A percentile compares a stretch with the other conserved stretches of the same genome.
These are phyloP conservation scores for Melanotaenia boesemani DNA, from an alignment of 2,797 vertebrate genomes.

Conservation along the genomic window DNA sequence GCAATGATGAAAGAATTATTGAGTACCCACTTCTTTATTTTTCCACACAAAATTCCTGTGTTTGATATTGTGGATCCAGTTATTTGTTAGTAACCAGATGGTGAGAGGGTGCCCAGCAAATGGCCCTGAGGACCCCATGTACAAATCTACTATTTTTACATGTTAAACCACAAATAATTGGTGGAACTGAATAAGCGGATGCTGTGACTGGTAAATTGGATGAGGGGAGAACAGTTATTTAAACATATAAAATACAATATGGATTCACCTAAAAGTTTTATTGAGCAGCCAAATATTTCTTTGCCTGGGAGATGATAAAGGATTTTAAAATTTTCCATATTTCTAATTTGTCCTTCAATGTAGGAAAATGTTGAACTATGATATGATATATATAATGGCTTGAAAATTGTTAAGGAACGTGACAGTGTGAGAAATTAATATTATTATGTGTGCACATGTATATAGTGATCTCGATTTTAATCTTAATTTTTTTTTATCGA, in stretches of 20 bases:
- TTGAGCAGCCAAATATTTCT: not conserved
- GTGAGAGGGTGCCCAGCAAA: not conserved
- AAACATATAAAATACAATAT: not conserved
- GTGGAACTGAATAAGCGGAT: constrained; percentile 19
- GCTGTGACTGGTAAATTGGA: not conserved
- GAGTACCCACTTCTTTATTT: not conserved
- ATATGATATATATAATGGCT: not conserved
- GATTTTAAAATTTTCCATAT: not conserved
- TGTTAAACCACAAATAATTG: not conserved
- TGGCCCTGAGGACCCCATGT: not conserved
- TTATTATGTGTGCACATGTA: too few species aligned
- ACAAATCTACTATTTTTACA: not conserved
- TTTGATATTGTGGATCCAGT: not conserved
- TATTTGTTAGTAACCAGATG: not conserved
- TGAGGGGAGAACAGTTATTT: not conserved
- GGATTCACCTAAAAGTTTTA: not conserved
- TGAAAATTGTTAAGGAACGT: too few species aligned
- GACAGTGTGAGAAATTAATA: too few species aligned
- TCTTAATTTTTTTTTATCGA: too few species aligned
- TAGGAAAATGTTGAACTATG: not conserved
- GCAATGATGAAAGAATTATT: not conserved
- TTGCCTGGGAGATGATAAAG: not conserved
- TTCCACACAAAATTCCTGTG: too few species aligned
- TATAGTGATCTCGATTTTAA: too few species aligned
- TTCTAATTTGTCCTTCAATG: not conserved